Percentiles rank a stretch among this genome's conserved stretches.
phyloP scores from a whole-genome alignment of 2,888 invertebrate species.

The Dryadula phaetusa region DNA sequence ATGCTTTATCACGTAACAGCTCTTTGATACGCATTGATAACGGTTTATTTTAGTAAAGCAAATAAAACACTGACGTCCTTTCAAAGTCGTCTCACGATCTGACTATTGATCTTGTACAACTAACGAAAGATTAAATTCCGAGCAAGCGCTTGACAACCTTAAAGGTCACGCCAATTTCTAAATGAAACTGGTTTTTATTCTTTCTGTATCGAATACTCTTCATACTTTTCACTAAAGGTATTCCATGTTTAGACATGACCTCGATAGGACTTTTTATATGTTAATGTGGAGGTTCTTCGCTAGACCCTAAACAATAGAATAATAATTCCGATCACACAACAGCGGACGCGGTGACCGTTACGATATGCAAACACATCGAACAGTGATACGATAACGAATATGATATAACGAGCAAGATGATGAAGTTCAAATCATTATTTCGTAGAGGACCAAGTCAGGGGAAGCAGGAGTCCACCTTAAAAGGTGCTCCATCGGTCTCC shows the following conservation, averaged over 20 bases:
- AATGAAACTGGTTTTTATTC: constrained; percentile 23
- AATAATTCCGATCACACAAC: constrained; percentile 51
- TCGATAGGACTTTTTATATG: constrained; percentile 39
- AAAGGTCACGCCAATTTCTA: constrained; percentile 27
- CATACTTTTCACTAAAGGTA: constrained; percentile 8
- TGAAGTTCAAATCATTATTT: constrained; percentile 96
- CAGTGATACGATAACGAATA: constrained; percentile 74
- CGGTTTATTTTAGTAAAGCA: constrained; percentile 29
- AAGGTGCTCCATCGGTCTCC: constrained; percentile 86
- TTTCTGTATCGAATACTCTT: constrained; percentile 15
- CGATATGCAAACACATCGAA: constrained; percentile 61
- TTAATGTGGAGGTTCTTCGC: constrained; percentile 30
- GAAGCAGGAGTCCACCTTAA: constrained; percentile 81
- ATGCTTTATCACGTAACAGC: constrained; percentile 25
- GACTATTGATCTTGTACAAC: constrained; percentile 24
- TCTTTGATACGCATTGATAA: constrained; percentile 26
- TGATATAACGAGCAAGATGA: constrained; percentile 86
- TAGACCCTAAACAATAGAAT: constrained; percentile 45
- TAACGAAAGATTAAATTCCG: not conserved
- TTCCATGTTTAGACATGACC: constrained; percentile 35
- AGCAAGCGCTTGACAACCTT: constrained; percentile 15
- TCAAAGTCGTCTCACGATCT: constrained; percentile 16
- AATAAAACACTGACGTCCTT: constrained; percentile 35
- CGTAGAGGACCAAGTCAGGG: constrained; percentile 91
- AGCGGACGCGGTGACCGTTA: constrained; percentile 49